Conservation (phyloP, 1,140 invertebrate species). For the Meloidogyne hapla region DNA sequence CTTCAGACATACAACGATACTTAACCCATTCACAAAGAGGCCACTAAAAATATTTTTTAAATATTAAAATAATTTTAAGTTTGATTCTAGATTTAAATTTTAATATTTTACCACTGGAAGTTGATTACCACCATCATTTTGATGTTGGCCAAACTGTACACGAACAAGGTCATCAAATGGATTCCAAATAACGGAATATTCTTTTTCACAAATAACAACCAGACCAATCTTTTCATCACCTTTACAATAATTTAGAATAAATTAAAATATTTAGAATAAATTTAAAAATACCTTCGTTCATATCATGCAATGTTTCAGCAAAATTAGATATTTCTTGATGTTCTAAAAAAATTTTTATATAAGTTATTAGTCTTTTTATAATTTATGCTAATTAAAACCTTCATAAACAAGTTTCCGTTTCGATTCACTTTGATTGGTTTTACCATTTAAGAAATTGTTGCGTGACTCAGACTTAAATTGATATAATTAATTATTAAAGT, state of each 20-base stretch:
- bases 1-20: conserved; percentile 14
- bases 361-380: not conserved
- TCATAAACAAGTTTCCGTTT: not conserved
- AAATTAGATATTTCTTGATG: not conserved
- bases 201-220: not conserved
- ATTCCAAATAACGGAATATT: conserved; percentile 19
- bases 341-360: not conserved
- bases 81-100: not conserved
- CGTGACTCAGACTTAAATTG: not conserved
- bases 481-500: not conserved
- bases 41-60: not conserved
- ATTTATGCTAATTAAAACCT: not conserved
- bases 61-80: not conserved
- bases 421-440: not conserved
- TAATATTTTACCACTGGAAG: not conserved
- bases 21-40: conserved; percentile 1
- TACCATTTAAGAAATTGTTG: too few relatives aligned
- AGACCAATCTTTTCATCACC: not conserved
- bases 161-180: conserved; percentile 10
- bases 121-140: not conserved
- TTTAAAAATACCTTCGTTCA: not conserved
- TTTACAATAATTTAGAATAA: not conserved
- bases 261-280: not conserved
- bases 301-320: not conserved
- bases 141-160: not conserved